Evolutionary conservation across 2,113 vertebrate species (phyloP).

Genomic region (Platanista minor): DNA sequence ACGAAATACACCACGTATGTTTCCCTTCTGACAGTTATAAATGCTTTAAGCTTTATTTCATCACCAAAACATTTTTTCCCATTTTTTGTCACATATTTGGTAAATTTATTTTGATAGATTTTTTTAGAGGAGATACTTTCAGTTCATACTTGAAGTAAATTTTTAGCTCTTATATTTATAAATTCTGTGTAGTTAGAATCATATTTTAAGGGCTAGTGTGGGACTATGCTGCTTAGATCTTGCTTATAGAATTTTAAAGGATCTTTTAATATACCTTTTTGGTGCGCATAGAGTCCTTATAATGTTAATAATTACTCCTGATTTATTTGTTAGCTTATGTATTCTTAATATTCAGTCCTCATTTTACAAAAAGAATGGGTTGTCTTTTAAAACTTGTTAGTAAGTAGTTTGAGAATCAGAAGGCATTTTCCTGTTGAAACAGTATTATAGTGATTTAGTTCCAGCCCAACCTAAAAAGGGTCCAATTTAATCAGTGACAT

Average conservation of each 20-base stretch:
- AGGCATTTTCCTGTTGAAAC: not conserved
- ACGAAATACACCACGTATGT: rapidly evolving
- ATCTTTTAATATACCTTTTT: not conserved
- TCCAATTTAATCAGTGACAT: not conserved
- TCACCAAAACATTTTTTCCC: not conserved
- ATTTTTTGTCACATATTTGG: not conserved
- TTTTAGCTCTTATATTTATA: slow-evolving; percentile 8
- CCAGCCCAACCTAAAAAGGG: not conserved
- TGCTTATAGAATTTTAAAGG: not conserved
- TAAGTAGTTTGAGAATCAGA: slow-evolving; percentile 9
- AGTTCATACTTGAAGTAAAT: not conserved
- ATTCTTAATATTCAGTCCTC: not conserved
- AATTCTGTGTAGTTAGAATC: not conserved
- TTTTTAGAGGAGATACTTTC: slow-evolving; percentile 13
- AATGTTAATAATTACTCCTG: not conserved
- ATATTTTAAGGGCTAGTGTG: not conserved
- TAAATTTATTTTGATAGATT: not conserved
- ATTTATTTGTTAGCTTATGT: not conserved
- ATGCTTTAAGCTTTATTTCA: not conserved
- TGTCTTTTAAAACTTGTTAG: not conserved
- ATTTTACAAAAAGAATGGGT: not conserved
- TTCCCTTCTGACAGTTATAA: not conserved
- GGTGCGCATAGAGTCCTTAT: not conserved
- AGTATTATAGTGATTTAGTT: not conserved
- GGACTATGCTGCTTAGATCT: not conserved